These are phyloP conservation scores for Mythimna albipuncta DNA, from an alignment of 2,888 invertebrate species.

Conservation along the genomic window DNA sequence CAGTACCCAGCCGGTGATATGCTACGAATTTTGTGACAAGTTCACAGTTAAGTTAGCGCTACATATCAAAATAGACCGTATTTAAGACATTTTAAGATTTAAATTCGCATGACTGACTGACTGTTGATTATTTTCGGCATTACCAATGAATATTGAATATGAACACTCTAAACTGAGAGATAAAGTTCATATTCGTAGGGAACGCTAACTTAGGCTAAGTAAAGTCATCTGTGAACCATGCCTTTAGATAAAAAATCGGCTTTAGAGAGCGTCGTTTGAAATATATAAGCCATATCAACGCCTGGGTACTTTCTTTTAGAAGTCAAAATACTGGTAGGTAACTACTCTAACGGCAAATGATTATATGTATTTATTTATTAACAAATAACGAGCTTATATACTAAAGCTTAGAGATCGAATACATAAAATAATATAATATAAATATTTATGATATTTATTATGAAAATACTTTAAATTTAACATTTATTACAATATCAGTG, in stretches of 20 bases:
- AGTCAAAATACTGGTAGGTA: constrained; percentile 63
- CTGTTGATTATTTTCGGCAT: neutral
- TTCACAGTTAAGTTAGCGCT: neutral
- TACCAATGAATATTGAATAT: neutral
- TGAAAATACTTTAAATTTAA: constrained; percentile 75
- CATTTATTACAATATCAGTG: constrained; percentile 66
- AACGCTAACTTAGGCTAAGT: neutral
- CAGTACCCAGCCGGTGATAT: neutral
- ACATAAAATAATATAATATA: constrained; percentile 67
- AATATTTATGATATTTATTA: constrained; percentile 59
- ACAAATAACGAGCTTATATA: constrained; percentile 63
- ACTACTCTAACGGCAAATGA: constrained; percentile 66
- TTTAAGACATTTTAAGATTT: fast-evolving
- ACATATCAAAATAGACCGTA: neutral
- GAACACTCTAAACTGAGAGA: neutral
- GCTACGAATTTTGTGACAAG: neutral
- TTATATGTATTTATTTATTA: constrained; percentile 55
- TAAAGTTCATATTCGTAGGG: neutral
- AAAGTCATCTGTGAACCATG: neutral
- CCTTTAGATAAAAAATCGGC: neutral
- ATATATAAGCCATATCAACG: neutral
- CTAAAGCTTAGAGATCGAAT: constrained; percentile 68
- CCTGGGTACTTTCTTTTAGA: constrained; percentile 3
- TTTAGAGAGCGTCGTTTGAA: neutral
- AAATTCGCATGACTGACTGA: neutral